Percentiles rank a stretch among this genome's conserved stretches.
phyloP scores from a whole-genome alignment of 2,113 vertebrate genomes.

The Colaptes auratus region DNA sequence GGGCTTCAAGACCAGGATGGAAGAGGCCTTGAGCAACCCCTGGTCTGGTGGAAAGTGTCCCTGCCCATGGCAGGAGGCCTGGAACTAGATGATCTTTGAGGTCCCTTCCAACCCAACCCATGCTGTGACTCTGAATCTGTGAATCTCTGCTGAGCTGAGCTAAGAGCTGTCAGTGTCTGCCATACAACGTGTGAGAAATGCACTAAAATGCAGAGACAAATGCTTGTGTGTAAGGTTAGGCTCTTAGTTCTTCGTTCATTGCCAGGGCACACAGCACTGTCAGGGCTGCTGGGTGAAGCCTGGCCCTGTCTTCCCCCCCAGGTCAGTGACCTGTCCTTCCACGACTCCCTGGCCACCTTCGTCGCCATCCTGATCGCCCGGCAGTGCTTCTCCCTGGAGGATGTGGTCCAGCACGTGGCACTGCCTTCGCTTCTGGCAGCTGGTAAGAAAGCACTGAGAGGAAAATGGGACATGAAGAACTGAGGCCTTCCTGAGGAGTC shows the following conservation, averaged over 20 bases:
- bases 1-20: too few relatives aligned
- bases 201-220: background rate
- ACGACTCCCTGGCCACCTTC: conserved; percentile 81
- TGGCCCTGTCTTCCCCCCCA: conserved; percentile 53
- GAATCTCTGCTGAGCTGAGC: too few relatives aligned
- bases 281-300: background rate
- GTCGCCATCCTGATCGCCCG: conserved; percentile 77
- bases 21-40: too few relatives aligned
- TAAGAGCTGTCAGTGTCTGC: background rate
- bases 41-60: too few relatives aligned
- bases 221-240: background rate
- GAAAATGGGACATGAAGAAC: too few relatives aligned
- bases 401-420: conserved; percentile 78
- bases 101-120: too few relatives aligned
- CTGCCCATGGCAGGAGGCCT: too few relatives aligned
- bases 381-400: conserved; percentile 81
- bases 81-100: too few relatives aligned
- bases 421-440: conserved; percentile 82
- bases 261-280: background rate
- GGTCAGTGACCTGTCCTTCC: conserved; percentile 83
- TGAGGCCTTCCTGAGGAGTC: background rate
- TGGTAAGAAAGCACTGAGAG: conserved; percentile 44
- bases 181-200: background rate
- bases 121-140: too few relatives aligned
- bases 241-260: background rate